Percentiles rank a stretch among this genome's conserved stretches.
Evolutionary conservation across 2,113 vertebrate species (phyloP).

Genomic region (western clawed frog (Xenopus tropicalis)): UCB_Xtro_10.0 CM004447.2:61900501-61901000

Average conservation of each 20-base stretch:
- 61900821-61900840: slow-evolving; percentile 81
- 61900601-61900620: slow-evolving; percentile 80
- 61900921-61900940: slow-evolving; percentile 56
- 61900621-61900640: slow-evolving; percentile 78
- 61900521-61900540: slow-evolving; percentile 89
- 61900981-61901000: slow-evolving; percentile 96
- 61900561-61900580: slow-evolving; percentile 97
- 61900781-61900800: slow-evolving; percentile 75
- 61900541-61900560: slow-evolving; percentile 88
- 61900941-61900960: slow-evolving; percentile 67
- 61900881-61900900: slow-evolving; percentile 58
- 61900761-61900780: slow-evolving; percentile 72
- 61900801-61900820: slow-evolving; percentile 87
- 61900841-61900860: slow-evolving; percentile 78
- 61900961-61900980: slow-evolving; percentile 65
- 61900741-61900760: slow-evolving; percentile 89
- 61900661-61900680: slow-evolving; percentile 83
- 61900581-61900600: slow-evolving; percentile 96
- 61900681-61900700: slow-evolving; percentile 87
- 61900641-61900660: slow-evolving; percentile 85
- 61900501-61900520: slow-evolving; percentile 87
- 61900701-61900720: slow-evolving; percentile 92
- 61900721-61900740: slow-evolving; percentile 93
- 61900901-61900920: slow-evolving; percentile 66
- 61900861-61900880: slow-evolving; percentile 79